Percentiles rank a stretch among this genome's conserved stretches.
Evolutionary conservation across 2,797 vertebrate genomes (phyloP).

Genomic region (Antrozous pallidus): DNA sequence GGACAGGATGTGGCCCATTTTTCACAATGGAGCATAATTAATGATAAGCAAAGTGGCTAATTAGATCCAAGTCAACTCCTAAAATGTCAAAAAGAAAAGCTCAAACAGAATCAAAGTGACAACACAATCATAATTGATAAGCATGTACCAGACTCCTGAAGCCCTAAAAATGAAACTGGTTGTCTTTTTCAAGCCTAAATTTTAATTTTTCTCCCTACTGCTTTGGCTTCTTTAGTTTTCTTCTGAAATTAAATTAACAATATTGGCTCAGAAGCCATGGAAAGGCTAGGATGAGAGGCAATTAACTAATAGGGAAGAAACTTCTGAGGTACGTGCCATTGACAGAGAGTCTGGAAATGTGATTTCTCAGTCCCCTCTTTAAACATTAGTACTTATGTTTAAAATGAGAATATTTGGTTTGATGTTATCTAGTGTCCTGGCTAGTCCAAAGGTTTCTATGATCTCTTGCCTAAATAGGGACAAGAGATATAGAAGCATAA

Average conservation of each 20-base stretch:
- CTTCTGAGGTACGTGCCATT: neutral
- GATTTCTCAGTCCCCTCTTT: neutral
- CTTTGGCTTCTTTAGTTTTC: neutral
- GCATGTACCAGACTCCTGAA: neutral
- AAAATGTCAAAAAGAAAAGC: constrained; percentile 20
- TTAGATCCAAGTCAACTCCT: constrained; percentile 2
- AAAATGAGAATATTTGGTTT: neutral
- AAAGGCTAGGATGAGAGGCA: neutral
- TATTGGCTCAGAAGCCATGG: neutral
- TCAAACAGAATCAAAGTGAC: neutral
- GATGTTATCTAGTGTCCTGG: neutral
- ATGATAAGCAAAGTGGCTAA: neutral
- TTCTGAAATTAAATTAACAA: constrained; percentile 18
- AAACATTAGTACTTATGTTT: neutral
- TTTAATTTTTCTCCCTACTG: neutral
- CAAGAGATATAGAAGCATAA: neutral
- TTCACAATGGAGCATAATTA: neutral
- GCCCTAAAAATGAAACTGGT: neutral
- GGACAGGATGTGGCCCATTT: neutral
- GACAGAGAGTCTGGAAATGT: neutral
- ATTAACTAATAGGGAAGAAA: neutral
- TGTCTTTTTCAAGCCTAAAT: neutral
- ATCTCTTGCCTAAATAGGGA: neutral
- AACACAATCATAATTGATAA: neutral
- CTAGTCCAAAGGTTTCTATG: neutral